phyloP scores from a whole-genome alignment of 23 tunicate species.

The Ciona savignyi region DNA sequence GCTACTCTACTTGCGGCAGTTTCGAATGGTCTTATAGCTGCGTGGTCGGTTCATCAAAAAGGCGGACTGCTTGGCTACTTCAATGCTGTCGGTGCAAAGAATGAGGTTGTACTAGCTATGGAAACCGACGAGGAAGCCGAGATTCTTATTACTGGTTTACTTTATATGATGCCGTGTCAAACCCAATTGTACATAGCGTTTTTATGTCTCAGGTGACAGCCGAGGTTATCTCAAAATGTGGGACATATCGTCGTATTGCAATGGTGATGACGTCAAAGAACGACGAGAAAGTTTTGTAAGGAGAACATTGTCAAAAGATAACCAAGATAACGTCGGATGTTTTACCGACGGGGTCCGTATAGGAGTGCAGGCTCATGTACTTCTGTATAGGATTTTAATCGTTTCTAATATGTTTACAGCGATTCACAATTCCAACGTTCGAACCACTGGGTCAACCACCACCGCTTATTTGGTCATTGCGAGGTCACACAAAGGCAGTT shows the following conservation, averaged over 20 bases:
- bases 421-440: conserved; percentile 8
- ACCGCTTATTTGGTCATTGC: conserved; percentile 1
- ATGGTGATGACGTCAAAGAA: conserved; percentile 15
- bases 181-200: too few relatives aligned
- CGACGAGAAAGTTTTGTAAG: conserved; percentile 1
- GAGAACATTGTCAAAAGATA: neutral
- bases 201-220: conserved; percentile 28
- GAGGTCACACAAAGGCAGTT: conserved; percentile 25
- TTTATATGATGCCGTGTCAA: neutral
- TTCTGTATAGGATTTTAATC: too few relatives aligned
- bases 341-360: conserved; percentile 11
- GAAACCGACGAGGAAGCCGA: conserved; percentile 20
- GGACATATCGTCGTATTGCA: conserved; percentile 34
- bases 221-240: conserved; percentile 38
- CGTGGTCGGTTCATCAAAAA: conserved; percentile 37
- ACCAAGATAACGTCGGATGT: neutral
- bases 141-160: conserved; percentile 6
- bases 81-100: conserved; percentile 6
- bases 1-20: conserved; percentile 26
- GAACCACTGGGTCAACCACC: conserved; percentile 20
- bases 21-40: conserved; percentile 8
- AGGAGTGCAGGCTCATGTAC: too few relatives aligned
- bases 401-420: neutral
- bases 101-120: conserved; percentile 29
- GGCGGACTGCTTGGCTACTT: conserved; percentile 38